Percentiles rank a stretch among this genome's conserved stretches.
Evolutionary conservation across 2,113 vertebrate species (phyloP).

Genomic region (Balaenoptera acutorostrata): DNA sequence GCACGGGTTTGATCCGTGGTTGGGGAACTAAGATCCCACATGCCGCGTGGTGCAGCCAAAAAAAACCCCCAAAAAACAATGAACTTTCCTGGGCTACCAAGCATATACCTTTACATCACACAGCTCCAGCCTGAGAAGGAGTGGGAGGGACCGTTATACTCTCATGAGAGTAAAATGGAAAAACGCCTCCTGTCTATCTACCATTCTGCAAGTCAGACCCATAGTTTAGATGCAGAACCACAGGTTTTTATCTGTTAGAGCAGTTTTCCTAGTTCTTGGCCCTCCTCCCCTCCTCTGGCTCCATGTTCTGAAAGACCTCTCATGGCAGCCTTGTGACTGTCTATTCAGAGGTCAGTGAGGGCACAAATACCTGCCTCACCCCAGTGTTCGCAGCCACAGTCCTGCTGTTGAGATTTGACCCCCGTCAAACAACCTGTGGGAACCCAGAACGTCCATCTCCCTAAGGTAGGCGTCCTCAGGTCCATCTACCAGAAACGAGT

Average conservation of each 20-base stretch:
- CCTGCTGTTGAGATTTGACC: not conserved
- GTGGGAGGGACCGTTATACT: rapidly evolving
- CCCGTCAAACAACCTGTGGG: not conserved
- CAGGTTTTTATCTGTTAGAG: not conserved
- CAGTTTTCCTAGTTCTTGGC: not conserved
- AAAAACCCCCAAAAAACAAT: not conserved
- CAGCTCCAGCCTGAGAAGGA: not conserved
- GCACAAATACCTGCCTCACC: not conserved
- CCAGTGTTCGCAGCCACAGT: not conserved
- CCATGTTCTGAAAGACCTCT: not conserved
- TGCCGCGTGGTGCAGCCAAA: too few relatives aligned
- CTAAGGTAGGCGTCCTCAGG: not conserved
- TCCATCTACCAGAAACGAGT: not conserved
- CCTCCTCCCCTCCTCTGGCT: not conserved
- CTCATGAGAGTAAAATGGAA: not conserved
- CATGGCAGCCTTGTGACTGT: not conserved
- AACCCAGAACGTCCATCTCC: not conserved
- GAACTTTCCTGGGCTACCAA: not conserved
- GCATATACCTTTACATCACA: not conserved
- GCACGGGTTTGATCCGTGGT: too few relatives aligned
- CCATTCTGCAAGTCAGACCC: not conserved
- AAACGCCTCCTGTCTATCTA: not conserved
- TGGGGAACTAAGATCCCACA: too few relatives aligned
- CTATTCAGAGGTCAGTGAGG: not conserved
- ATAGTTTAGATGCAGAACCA: not conserved